Evolutionary conservation across 92 coral and sea anemone species (phyloP).

Genomic region (Hydrozoanthus gracilis): DNA sequence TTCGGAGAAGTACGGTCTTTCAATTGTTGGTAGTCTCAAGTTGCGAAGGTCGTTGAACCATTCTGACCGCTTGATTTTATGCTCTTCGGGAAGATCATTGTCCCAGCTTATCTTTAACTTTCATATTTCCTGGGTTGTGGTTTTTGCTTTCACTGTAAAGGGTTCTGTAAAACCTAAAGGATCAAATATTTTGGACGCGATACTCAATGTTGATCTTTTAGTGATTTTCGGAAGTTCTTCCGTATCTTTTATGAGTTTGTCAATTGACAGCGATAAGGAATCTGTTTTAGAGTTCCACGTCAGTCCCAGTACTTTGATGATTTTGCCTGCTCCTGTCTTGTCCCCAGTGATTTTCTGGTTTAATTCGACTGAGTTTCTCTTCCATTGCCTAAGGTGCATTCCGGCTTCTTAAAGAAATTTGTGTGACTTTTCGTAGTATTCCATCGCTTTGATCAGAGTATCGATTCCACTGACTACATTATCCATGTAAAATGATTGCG

Average conservation of each 20-base stretch:
- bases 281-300: constrained; percentile 37
- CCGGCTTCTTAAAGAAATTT: constrained; percentile 47
- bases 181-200: constrained; percentile 55
- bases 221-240: constrained; percentile 20
- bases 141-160: constrained; percentile 47
- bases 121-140: constrained; percentile 50
- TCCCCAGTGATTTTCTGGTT: constrained; percentile 31
- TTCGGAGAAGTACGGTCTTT: constrained; percentile 45
- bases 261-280: constrained; percentile 44
- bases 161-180: constrained; percentile 46
- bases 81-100: constrained; percentile 43
- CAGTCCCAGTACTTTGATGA: constrained; percentile 39
- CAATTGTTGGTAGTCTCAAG: constrained; percentile 25
- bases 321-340: constrained; percentile 31
- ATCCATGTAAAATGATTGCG: constrained; percentile 54
- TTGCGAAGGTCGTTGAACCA: constrained; percentile 32
- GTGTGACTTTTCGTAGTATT: constrained; percentile 39
- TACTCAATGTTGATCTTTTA: constrained; percentile 30
- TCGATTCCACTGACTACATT: constrained; percentile 49
- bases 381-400: constrained; percentile 47
- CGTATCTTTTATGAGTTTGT: constrained; percentile 26
- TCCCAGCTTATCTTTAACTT: constrained; percentile 45
- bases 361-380: constrained; percentile 37
- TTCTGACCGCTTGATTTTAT: constrained; percentile 12
- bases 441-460: constrained; percentile 26